phyloP scores from a whole-genome alignment of 2,797 vertebrate species.

The Meriones psammophilus region DNA sequence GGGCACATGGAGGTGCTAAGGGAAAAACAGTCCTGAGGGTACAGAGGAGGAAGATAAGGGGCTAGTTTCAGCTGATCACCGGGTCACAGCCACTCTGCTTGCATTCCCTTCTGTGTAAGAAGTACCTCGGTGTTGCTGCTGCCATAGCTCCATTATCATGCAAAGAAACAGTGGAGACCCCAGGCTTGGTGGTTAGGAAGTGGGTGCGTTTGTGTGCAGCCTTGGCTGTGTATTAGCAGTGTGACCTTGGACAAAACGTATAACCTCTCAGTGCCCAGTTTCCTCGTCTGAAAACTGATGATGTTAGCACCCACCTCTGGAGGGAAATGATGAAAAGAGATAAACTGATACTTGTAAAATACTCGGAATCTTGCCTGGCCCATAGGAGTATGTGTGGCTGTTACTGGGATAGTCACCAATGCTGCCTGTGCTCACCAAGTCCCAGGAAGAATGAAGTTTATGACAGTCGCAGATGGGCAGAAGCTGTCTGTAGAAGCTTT shows the following conservation, averaged over 20 bases:
- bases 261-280: background rate
- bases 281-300: slow-evolving; percentile 27
- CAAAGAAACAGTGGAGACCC: background rate
- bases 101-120: background rate
- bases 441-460: background rate
- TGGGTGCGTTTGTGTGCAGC: background rate
- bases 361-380: background rate
- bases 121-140: background rate
- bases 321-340: background rate
- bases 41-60: background rate
- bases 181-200: background rate
- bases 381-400: background rate
- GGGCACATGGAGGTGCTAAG: background rate
- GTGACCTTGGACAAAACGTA: background rate
- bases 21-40: background rate
- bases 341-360: slow-evolving; percentile 35
- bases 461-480: background rate
- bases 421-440: too few relatives aligned
- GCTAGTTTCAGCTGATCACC: background rate
- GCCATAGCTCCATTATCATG: background rate
- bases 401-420: background rate
- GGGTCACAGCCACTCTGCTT: background rate
- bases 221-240: background rate
- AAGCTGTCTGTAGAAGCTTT: background rate
- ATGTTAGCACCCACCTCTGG: background rate